Conservation (phyloP, 2,113 vertebrate species). For the Trematocara marginatum region DNA sequence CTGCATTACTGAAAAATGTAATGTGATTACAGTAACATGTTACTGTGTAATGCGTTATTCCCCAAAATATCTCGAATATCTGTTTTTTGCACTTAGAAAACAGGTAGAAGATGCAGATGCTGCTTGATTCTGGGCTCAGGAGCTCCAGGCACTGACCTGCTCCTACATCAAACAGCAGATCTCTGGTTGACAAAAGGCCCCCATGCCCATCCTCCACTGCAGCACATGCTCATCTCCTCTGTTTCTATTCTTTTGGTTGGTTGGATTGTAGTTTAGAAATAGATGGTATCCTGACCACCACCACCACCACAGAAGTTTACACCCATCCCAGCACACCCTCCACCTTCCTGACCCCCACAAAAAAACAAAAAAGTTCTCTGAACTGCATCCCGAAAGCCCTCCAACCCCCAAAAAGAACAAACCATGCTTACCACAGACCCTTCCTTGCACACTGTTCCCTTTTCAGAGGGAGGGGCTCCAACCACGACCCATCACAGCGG, state of each 20-base stretch:
- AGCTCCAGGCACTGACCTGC: not conserved
- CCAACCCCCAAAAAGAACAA: not conserved
- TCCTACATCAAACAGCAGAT: not conserved
- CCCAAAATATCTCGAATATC: not conserved
- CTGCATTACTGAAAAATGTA: not conserved
- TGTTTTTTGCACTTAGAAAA: not conserved
- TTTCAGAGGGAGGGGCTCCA: not conserved
- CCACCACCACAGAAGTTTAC: not conserved
- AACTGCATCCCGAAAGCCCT: not conserved
- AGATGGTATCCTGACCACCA: not conserved
- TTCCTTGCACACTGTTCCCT: not conserved
- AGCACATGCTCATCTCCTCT: not conserved
- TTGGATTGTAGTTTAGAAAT: not conserved
- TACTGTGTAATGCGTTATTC: not conserved
- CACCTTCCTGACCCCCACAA: not conserved
- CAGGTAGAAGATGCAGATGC: not conserved
- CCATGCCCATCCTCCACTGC: not conserved
- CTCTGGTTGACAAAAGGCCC: not conserved
- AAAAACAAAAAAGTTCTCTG: not conserved
- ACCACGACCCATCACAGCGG: not conserved
- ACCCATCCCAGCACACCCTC: not conserved
- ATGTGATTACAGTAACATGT: not conserved
- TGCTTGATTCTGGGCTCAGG: not conserved
- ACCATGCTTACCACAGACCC: not conserved
- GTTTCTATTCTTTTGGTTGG: not conserved